A percentile compares a stretch with the other conserved stretches of the same genome.
phyloP scores from a whole-genome alignment of 53 echinoderm and acorn worm genomes.

The Actinopyga echinites region DNA sequence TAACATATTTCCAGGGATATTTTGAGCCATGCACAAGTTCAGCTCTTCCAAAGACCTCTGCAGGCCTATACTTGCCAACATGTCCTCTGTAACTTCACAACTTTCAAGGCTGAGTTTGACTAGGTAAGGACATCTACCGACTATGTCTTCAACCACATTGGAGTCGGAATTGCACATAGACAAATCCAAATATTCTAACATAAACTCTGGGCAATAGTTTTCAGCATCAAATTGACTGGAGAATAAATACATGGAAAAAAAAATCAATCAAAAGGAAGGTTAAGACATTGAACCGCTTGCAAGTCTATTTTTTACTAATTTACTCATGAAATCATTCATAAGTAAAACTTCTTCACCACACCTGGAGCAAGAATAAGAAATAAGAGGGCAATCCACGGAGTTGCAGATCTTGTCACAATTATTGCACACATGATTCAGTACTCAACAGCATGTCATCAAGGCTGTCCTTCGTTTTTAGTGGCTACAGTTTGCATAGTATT shows the following conservation, averaged over 20 bases:
- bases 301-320: too few species aligned
- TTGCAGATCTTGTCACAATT: too few species aligned
- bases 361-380: too few species aligned
- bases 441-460: too few species aligned
- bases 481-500: too few species aligned
- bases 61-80: constrained; percentile 34
- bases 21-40: constrained; percentile 80
- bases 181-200: constrained; percentile 74
- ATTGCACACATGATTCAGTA: too few species aligned
- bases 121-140: constrained; percentile 57
- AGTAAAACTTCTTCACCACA: too few species aligned
- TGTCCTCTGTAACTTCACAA: constrained; percentile 51
- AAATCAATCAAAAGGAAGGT: not conserved
- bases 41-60: constrained; percentile 52
- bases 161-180: constrained; percentile 62
- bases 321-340: too few species aligned
- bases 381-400: too few species aligned
- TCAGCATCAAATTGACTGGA: not conserved
- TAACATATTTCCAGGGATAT: constrained; percentile 45
- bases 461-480: too few species aligned
- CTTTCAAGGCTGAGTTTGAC: constrained; percentile 79
- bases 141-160: constrained; percentile 46
- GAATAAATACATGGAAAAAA: not conserved
- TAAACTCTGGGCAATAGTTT: not conserved
- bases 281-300: too few species aligned